Conservation (phyloP, 2,888 invertebrate genomes). For the Leuctra nigra region DNA sequence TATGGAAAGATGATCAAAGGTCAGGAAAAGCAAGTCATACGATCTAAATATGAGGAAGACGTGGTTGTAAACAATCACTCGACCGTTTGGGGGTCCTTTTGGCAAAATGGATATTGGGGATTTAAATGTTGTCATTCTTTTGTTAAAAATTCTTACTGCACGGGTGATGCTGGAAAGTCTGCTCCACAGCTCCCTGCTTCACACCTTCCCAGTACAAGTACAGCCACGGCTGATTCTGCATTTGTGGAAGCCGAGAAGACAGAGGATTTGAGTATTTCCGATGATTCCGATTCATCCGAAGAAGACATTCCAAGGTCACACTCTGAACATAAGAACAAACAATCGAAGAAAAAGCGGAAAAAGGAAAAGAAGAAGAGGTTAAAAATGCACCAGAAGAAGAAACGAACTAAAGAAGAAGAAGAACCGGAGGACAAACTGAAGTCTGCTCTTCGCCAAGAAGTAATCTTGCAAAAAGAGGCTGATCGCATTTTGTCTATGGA, state of each 20-base stretch:
- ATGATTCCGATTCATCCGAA: conserved; percentile 20
- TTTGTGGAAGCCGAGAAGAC: not conserved
- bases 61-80: conserved; percentile 88
- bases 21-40: conserved; percentile 73
- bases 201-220: not conserved
- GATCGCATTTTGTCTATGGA: conserved; percentile 62
- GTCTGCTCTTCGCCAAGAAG: conserved; percentile 61
- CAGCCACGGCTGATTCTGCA: conserved; percentile 5
- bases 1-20: conserved; percentile 69
- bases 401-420: conserved; percentile 28
- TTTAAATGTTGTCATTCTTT: conserved; percentile 93
- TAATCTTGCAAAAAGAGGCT: conserved; percentile 52
- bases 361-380: conserved; percentile 38
- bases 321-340: conserved; percentile 34
- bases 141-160: conserved; percentile 84
- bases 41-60: conserved; percentile 93
- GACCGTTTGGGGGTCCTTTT: conserved; percentile 93
- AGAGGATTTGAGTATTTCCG: not conserved
- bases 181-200: not conserved
- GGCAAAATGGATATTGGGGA: conserved; percentile 92
- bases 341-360: conserved; percentile 35
- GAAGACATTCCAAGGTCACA: conserved; percentile 33
- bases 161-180: conserved; percentile 60
- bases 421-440: conserved; percentile 14
- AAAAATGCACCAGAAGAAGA: conserved; percentile 32